Base-by-base conservation (phyloP, 1,140 invertebrate species). In the Drosophila chauvacae region DNA sequence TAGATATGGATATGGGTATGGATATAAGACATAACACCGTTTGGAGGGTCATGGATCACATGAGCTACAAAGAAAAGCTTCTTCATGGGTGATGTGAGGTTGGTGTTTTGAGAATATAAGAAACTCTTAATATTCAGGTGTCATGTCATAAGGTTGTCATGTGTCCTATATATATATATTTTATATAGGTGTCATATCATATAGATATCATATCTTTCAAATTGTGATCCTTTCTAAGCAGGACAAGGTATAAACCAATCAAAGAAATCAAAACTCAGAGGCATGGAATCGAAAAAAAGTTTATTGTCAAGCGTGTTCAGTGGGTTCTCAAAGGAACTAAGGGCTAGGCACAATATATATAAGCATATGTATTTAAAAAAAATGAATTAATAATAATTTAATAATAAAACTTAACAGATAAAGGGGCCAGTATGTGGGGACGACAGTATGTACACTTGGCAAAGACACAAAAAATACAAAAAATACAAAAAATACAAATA, bases 231-330 rank as follows among this genome's bases (percentile, higher is more conserved):
- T 2, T 33, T n/a, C n/a, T 33, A 4, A 18, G 0, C 13, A 16
- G 0, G 13, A 23, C 13, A 48, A 18, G 13, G 57, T 45, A 18
- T 20, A 23, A 30, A 37, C 41, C 37, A 33, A 42, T 30, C 59
- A 62, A 37, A 53, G 7, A 62, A 44, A 68, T 14, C 26, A 30
- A 61, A 75, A 73, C 42, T 23, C 57, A 76, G 60, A 35, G 26
- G 23, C 13, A 23, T 86, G 65, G 62, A 77, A 75, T 60, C 16
- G 45, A 79, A 86, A 82, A 81, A 85, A 68, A 37, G n/a, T 85
- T 85, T 85, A 85, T 85, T 85, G 83, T 85, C 82, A 85, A 86
- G 82, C 82, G 28, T 37, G 23, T 57, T 57, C 6, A 10, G 4
- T 45, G 44, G 39, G 11, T 41, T 61, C 20, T 61, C 62, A 63